Evolutionary conservation across 2,797 vertebrate genomes (phyloP), one percentile per base, ranked within the genome.

Genomic region (Esox lucius): DNA sequence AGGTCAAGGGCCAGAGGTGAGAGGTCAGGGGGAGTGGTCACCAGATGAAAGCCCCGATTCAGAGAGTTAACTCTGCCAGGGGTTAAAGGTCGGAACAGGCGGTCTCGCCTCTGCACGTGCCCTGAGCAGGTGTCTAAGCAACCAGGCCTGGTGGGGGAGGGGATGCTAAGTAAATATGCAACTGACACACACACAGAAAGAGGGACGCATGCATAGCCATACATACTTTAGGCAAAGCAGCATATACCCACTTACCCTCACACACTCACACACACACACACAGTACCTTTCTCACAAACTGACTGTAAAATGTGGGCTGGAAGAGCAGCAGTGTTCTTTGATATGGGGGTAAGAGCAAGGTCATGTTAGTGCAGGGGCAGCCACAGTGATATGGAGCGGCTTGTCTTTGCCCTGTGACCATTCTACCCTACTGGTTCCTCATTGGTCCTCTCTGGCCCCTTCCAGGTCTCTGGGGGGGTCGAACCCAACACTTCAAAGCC

Each of bases 61-160:
- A 81, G 19, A 73, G 78, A 71, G 81, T 16, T 17, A 5, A 11
- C 66, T 75, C 75, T 75, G 69, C 71, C 31, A 73, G 72, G 83
- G 85, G 81, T 89, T 82, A 83, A 78, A 73, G 81, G 51, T 2
- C 28, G 22, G 80, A 33, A 56, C 69, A 31, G 65, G 79, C 64
- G 46, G 79, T 81, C 81, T 76, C 73, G 72, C 75, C 81, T 84
- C 75, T 82, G 80, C 87, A 86, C 66, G 73, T 88, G 87, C 78
- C 81, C 82, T 31, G 12, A 80, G 80, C 86, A 87, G 84, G 85
- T 91, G 81, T 89, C 91, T 80, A 84, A 86, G 87, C 91, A 91
- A 89, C 90, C 72, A 75, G 15, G 71, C 46, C 59, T 17, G 8
- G 19, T n/a, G 24, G 67, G 75, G 68, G 74, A 65, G 24, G 64